Evolutionary conservation across 2,113 vertebrate genomes (phyloP).

Genomic region (Bombycilla garrulus): DNA sequence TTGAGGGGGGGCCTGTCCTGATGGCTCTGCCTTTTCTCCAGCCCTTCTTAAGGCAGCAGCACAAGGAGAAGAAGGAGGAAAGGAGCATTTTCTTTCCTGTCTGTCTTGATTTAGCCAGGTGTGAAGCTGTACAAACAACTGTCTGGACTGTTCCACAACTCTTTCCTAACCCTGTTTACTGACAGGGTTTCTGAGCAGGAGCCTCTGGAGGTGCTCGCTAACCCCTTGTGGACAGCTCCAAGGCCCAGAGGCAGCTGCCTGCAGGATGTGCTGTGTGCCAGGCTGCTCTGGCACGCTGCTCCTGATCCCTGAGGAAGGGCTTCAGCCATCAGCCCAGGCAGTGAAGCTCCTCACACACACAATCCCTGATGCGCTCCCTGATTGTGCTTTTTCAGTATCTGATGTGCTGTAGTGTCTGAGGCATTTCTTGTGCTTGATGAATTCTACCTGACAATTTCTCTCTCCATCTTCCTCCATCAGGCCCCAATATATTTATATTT

Average conservation of each 20-base stretch:
- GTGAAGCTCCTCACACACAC: neutral
- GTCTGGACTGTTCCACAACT: neutral
- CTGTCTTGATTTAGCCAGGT: neutral
- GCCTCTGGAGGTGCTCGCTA: neutral
- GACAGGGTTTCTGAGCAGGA: neutral
- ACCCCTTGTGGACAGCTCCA: neutral
- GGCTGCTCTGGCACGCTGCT: fast-evolving
- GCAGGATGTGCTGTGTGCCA: neutral
- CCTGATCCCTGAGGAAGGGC: neutral
- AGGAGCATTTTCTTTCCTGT: neutral
- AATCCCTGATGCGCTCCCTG: neutral
- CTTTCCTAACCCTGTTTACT: neutral
- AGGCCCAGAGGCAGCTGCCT: neutral
- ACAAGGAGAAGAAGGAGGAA: neutral
- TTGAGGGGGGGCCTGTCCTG: neutral
- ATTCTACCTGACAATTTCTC: neutral
- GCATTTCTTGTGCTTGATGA: neutral
- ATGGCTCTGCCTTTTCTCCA: neutral
- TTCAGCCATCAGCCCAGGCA: neutral
- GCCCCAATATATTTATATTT: neutral
- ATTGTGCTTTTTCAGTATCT: neutral
- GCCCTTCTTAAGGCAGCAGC: neutral
- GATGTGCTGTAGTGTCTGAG: fast-evolving
- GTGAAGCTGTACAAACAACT: neutral
- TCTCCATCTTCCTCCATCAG: neutral